Base-by-base conservation (phyloP, 2,888 invertebrate species). In the Drosophila kanekoi region DNA sequence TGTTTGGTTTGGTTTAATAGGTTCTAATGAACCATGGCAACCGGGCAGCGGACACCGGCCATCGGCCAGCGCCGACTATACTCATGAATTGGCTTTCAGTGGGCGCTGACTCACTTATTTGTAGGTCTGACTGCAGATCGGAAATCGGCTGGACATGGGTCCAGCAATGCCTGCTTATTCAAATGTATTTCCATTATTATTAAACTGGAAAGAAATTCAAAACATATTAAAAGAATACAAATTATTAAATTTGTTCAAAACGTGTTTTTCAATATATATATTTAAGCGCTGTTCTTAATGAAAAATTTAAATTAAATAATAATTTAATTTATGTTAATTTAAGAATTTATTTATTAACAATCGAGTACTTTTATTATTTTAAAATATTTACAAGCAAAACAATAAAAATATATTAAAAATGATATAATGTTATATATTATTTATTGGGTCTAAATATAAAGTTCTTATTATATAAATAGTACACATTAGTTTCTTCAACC, bases 21-120 rank as follows among this genome's bases (percentile, higher is more conserved):
- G 51, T 83, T 83, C 83, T 83, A 86, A 83, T 83, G 83, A 83
- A 81, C 79, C 83, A 77, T 83, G 76, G 73, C 54, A 65, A 66
- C 66, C 63, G 35, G 33, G 54, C 54, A 65, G 28, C 59, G 18
- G 37, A 52, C 57, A 65, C 20, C 59, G 18, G 37, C 49, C 57
- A 23, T 4, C 69, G 37, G 57, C 23, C 58, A 48, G 51, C 45
- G 20, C 56, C 47, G 57, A 58, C 32, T 48, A 33, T 44, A 14
- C 40, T 44, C 47, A 61, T 44, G 35, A 52, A 57, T 52, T 37
- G 44, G 40, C 16, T 18, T 32, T 57, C 56, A 43, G 43, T 51
- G 53, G 43, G 13, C 40, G 67, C 72, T 76, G 75, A 76, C 67
- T 76, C 75, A 74, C 13, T 37, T 11, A 48, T 13, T 58, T 56